Conservation (phyloP, 2,888 invertebrate species). For the Spodoptera littoralis region DNA sequence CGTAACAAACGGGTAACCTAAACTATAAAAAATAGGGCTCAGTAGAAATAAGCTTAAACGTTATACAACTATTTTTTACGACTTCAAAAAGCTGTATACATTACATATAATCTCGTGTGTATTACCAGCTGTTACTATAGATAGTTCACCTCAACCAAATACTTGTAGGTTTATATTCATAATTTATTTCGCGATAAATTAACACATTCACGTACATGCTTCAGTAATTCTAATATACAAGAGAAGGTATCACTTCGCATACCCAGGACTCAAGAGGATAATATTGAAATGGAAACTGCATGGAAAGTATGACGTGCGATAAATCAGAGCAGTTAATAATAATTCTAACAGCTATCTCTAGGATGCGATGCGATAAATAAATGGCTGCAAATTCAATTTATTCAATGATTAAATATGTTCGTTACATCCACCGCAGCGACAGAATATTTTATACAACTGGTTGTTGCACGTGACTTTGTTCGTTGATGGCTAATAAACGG, state of each 20-base stretch:
- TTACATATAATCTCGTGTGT: too few relatives aligned
- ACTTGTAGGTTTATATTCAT: too few relatives aligned
- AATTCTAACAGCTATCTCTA: conserved; percentile 7
- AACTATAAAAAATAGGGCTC: too few relatives aligned
- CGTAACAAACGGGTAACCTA: too few relatives aligned
- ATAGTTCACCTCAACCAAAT: too few relatives aligned
- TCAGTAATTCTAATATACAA: background rate
- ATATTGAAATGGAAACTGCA: conserved; percentile 11
- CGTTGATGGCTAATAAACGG: too few relatives aligned
- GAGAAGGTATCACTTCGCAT: background rate
- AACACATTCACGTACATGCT: background rate
- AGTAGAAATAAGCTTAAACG: too few relatives aligned
- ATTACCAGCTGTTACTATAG: too few relatives aligned
- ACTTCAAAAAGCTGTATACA: too few relatives aligned
- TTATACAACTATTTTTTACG: too few relatives aligned
- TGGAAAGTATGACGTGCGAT: conserved; percentile 7
- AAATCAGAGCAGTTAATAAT: conserved; percentile 27
- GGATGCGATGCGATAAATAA: conserved; percentile 22
- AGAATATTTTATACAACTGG: too few relatives aligned
- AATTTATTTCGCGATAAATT: conserved; percentile 1
- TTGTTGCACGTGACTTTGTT: too few relatives aligned
- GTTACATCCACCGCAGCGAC: background rate
- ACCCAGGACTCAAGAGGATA: conserved; percentile 18
- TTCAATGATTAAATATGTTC: conserved; percentile 11
- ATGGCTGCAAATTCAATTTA: conserved; percentile 22